A percentile compares a stretch with the other conserved stretches of the same genome.
These are phyloP conservation scores for Meteorus cinctellus DNA, from an alignment of 2,888 invertebrate genomes.

Conservation along the genomic window DNA sequence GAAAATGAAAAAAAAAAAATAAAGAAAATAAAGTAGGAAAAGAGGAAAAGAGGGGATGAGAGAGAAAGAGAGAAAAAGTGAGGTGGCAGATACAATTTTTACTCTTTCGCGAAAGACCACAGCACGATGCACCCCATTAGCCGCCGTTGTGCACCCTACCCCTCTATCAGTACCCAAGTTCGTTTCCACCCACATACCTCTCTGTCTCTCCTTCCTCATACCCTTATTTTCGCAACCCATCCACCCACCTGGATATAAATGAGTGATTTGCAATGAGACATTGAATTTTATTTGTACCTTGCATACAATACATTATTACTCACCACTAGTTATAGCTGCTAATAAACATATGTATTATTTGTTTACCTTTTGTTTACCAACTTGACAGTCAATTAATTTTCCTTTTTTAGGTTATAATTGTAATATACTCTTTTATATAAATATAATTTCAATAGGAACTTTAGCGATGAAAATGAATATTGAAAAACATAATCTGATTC, in stretches of 20 bases:
- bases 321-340: no score
- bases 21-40: neutral
- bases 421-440: no score
- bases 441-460: no score
- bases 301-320: neutral
- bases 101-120: constrained; percentile 44
- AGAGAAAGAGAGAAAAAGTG: constrained; percentile 18
- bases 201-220: neutral
- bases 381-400: neutral
- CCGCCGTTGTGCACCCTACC: constrained; percentile 39
- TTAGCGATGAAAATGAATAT: no score
- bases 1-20: neutral
- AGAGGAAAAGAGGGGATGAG: constrained; percentile 27
- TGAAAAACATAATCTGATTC: no score
- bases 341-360: neutral
- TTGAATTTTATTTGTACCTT: constrained; percentile 23
- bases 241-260: constrained; percentile 19
- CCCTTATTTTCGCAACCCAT: neutral
- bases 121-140: constrained; percentile 50
- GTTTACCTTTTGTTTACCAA: neutral
- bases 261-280: constrained; percentile 30
- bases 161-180: constrained; percentile 51
- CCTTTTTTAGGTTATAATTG: no score
- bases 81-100: constrained; percentile 48
- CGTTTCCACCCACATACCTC: constrained; percentile 33